Evolutionary conservation across 30 jellyfish, hydroid and myxozoan species (phyloP), one percentile per base, ranked within the genome.

Genomic region (Aurelia coerulea): DNA sequence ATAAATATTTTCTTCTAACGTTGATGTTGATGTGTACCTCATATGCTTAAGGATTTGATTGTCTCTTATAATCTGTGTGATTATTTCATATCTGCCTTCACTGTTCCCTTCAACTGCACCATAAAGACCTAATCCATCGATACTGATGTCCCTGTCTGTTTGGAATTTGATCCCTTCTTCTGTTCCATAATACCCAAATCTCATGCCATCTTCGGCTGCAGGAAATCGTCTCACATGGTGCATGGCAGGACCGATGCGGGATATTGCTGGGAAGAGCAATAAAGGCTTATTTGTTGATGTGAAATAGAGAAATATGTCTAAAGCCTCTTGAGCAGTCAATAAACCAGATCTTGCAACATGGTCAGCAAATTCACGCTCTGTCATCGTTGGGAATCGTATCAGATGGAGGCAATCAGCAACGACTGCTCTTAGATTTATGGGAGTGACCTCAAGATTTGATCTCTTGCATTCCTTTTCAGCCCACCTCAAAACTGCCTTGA

Each of bases 131-230:
- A 87, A 50, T 3, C 96, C 96, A 68, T 87, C 96, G 42, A 87
- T 77, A 58, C 96, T 87, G 14, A 87, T 69, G 50, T 87, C 96
- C 15, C 83, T 51, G 65, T 87, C 96, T 39, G 96, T 87, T 39
- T 87, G 88, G 42, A 87, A 87, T 74, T 87, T 87, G 17, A 87
- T 87, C 39, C 89, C 96, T 39, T 87, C 96, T 73, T 87, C 96
- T 7, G 96, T 87, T 33, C 96, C 96, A 41, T 87, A 87, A 68
- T 87, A 87, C 79, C 96, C 96, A 70, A 73, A 87, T 59, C 96
- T 39, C 96, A 87, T 87, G 5, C 96, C 96, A 87, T 87, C 96
- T 60, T 87, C 90, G 19, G 96, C 96, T 42, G 96, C 96, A 9
- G 96, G 90, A 31, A 87, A 87, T 42, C 96, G 68, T 11, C 96